These are phyloP conservation scores for Camelus bactrianus DNA, from an alignment of 2,113 vertebrate genomes.

Conservation along the genomic window DNA sequence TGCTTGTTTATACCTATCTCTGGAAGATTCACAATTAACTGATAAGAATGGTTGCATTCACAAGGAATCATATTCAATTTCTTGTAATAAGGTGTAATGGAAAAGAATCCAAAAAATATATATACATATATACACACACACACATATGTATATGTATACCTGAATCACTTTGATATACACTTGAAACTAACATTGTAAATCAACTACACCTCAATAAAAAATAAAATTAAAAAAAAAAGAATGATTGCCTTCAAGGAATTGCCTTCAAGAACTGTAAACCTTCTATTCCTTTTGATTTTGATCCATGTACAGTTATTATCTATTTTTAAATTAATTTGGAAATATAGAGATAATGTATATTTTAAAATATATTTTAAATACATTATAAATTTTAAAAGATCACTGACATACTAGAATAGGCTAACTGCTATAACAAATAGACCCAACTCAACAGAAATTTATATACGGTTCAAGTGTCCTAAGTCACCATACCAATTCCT, in stretches of 20 bases:
- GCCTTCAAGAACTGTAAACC: too few relatives aligned
- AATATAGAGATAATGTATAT: neutral
- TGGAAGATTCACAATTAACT: neutral
- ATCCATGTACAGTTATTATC: neutral
- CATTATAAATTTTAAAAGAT: neutral
- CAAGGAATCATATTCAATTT: too few relatives aligned
- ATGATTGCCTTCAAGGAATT: neutral
- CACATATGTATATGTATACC: too few relatives aligned
- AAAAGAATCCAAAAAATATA: neutral
- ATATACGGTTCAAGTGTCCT: neutral
- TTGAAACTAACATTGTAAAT: neutral
- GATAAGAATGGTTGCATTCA: neutral
- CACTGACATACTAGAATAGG: neutral
- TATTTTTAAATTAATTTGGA: neutral
- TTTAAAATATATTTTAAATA: neutral
- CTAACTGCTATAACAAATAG: neutral
- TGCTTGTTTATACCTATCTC: neutral
- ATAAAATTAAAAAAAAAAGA: neutral
- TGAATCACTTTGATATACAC: neutral
- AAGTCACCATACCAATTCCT: neutral
- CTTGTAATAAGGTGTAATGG: neutral
- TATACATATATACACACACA: too few relatives aligned
- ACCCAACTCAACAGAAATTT: neutral
- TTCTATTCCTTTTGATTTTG: neutral
- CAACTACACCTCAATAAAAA: neutral